These are phyloP conservation scores for Tenualosa thibaudeaui DNA, from an alignment of 2,797 vertebrate genomes.

Conservation along the genomic window DNA sequence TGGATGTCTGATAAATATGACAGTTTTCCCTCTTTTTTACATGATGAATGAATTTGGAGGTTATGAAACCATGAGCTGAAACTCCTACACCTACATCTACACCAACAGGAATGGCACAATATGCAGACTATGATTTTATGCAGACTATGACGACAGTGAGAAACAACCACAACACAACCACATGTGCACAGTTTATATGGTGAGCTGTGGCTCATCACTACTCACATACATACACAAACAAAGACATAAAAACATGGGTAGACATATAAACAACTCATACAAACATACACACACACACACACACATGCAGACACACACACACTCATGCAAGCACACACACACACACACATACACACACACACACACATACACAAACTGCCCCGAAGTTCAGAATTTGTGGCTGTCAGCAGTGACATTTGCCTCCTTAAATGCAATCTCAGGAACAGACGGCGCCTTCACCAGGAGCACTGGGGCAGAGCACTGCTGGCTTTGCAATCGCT, in stretches of 20 bases:
- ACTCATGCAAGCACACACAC: neutral
- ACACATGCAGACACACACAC: neutral
- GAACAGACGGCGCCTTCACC: constrained; percentile 32
- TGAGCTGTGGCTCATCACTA: too few species aligned
- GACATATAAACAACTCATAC: neutral
- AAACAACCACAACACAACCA: too few species aligned
- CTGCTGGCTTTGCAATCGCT: neutral
- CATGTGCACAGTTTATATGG: too few species aligned
- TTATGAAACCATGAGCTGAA: neutral
- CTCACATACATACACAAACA: too few species aligned
- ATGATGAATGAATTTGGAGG: neutral
- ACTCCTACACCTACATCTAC: neutral
- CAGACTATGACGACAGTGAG: too few species aligned
- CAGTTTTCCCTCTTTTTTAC: too few species aligned
- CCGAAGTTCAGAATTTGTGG: constrained; percentile 20
- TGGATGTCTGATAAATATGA: too few species aligned
- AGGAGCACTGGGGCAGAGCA: neutral
- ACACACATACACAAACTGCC: constrained; percentile 1
- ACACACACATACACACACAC: neutral
- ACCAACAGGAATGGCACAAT: neutral
- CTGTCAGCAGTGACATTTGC: constrained; percentile 31
- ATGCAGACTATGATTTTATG: neutral
- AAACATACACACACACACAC: neutral
- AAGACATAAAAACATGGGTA: too few species aligned
- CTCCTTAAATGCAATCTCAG: constrained; percentile 12